These are phyloP conservation scores for Danionella cerebrum DNA, from an alignment of 2,113 vertebrate genomes.

Conservation along the genomic window DNA sequence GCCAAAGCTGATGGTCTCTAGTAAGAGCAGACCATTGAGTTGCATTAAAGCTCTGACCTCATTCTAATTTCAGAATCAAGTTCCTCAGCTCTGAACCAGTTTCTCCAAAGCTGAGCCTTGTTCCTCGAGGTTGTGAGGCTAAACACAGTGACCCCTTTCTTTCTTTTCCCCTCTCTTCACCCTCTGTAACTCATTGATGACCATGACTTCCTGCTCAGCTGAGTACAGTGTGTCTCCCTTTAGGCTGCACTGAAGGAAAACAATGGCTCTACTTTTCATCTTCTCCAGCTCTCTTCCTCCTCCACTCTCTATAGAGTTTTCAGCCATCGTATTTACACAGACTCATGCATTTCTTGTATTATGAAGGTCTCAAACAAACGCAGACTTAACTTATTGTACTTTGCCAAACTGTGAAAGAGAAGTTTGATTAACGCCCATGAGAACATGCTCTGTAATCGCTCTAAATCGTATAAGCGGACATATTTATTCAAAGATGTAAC, in stretches of 20 bases:
- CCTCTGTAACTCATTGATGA: conserved; percentile 8
- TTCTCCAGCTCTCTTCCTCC: not conserved
- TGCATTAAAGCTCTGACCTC: conserved; percentile 13
- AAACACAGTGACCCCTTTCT: conserved; percentile 15
- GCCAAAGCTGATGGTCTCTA: conserved; percentile 14
- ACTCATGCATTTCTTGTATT: no score
- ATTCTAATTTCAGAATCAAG: conserved; percentile 11
- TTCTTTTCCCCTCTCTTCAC: not conserved
- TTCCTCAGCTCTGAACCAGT: not conserved
- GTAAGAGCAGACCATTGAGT: conserved; percentile 31
- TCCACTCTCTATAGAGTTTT: conserved; percentile 1
- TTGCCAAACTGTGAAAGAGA: no score
- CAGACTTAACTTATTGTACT: not conserved
- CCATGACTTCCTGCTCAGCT: conserved; percentile 13
- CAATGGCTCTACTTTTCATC: conserved; percentile 14
- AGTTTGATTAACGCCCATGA: no score
- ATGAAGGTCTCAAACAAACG: no score
- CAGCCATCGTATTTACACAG: conserved; percentile 13
- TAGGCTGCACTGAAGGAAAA: not conserved
- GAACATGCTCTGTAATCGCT: no score
- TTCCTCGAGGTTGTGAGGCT: not conserved
- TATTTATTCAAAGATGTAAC: no score
- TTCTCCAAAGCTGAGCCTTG: conserved; percentile 5
- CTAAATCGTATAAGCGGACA: no score
- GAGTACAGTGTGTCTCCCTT: conserved; percentile 13